Evolutionary conservation across 1,140 invertebrate genomes (phyloP), one percentile per base, ranked within the genome.

Genomic region (Drosophila pruinosa): DNA sequence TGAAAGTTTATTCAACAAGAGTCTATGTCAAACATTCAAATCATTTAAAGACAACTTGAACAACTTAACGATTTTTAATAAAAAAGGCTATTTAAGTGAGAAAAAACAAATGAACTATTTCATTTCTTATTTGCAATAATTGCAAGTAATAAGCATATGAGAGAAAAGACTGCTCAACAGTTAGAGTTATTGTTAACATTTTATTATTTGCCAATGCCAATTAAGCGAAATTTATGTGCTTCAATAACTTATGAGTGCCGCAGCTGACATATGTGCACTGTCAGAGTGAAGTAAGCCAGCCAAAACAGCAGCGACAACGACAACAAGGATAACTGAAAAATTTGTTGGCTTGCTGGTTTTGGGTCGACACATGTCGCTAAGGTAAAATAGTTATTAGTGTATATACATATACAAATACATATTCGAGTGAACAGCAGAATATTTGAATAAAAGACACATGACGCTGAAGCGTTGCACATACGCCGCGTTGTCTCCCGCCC

Each of bases 351-450:
- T 26, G 39, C 36, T 74, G 57, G 59, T 64, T 59, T 58, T 36
- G 8, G 10, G 50, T 48, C 74, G 59, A 86, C 81, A 88, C 77
- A 78, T 81, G 82, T 86, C 74, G 74, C 77, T 86, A 78, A 88
- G 81, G 82, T 86, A 86, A 86, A 86, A 86, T 88, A 86, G 81
- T 88, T 86, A 88, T 86, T 86, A 86, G 81, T 86, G 75, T 71
- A 78, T 71, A 74, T 77, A 64, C 53, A 36, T 31, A 21, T 41
- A 43, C 12, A 26, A 58, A 24, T 31, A 17, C 21, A 53, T 28
- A 53, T 41, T 28, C 28, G 26, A 17, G 36, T 21, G 19, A 19
- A 34, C 21, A 34, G 21, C 47, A 54, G 59, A 70, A 64, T 70
- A 70, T 70, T 70, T 64, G 67, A 64, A 64, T 36, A 71, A 45